Conservation (phyloP, 2,888 invertebrate genomes). For the Apotomis capreana region DNA sequence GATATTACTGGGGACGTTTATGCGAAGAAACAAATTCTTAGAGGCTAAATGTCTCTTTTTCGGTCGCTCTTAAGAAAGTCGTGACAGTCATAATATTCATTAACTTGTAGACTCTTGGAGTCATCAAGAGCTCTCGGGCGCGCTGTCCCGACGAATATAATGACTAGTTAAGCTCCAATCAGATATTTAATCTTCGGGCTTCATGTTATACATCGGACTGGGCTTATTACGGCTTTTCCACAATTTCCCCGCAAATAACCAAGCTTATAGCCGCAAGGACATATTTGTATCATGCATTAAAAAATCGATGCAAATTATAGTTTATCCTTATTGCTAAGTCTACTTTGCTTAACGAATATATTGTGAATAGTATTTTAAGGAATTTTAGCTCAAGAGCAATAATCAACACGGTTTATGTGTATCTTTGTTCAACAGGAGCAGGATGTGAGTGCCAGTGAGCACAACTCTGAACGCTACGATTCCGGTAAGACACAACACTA, state of each 20-base stretch:
- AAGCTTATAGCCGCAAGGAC: slow-evolving; percentile 12
- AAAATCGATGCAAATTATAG: slow-evolving; percentile 2
- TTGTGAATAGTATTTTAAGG: not conserved
- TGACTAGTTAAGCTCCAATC: slow-evolving; percentile 69
- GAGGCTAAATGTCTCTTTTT: slow-evolving; percentile 10
- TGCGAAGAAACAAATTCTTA: slow-evolving; percentile 12
- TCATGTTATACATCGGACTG: slow-evolving; percentile 51
- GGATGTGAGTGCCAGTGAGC: slow-evolving; percentile 62
- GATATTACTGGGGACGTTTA: slow-evolving; percentile 19
- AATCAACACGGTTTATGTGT: not conserved
- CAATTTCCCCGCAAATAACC: slow-evolving; percentile 29
- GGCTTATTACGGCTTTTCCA: slow-evolving; percentile 42
- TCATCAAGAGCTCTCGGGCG: slow-evolving; percentile 47
- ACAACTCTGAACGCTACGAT: slow-evolving; percentile 63
- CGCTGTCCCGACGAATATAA: slow-evolving; percentile 50
- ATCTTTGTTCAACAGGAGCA: slow-evolving; percentile 60
- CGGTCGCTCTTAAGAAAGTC: slow-evolving; percentile 28
- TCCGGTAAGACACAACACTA: slow-evolving; percentile 57
- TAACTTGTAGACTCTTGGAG: slow-evolving; percentile 47
- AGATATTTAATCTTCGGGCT: slow-evolving; percentile 55
- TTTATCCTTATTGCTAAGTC: not conserved
- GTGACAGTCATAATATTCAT: slow-evolving; percentile 52
- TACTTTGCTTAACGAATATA: not conserved
- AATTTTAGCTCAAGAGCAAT: not conserved
- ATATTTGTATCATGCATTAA: slow-evolving; percentile 12